Base-by-base conservation (phyloP, 2,888 invertebrate genomes). In the Drosophila subquinaria region DNA sequence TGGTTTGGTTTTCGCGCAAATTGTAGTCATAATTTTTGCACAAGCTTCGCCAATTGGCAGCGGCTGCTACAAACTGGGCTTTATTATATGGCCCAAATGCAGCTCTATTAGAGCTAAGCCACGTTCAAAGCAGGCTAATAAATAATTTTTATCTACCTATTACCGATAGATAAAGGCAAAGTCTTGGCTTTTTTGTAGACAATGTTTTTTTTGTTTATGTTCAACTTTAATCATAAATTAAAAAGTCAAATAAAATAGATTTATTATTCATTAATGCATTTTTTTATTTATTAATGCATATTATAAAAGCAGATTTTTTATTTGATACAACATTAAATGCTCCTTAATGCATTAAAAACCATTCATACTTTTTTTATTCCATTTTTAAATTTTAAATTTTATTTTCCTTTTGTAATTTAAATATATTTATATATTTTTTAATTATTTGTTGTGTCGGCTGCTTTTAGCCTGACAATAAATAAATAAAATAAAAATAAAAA, bases 1-100 rank as follows among this genome's bases (percentile, higher is more conserved):
- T 83, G 83, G 69, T 88, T 81, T 83, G 76, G 67, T 71, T 76
- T 85, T 69, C 76, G 79, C 81, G 74, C 76, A 88, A 84, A 86
- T 84, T 81, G 81, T 74, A 72, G 84, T 73, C 89, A 87, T 87
- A 87, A 87, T 81, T 84, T 81, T 68, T 74, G 61, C 51, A 35
- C 76, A 57, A 69, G 66, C 75, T 68, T 55, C 43, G 55, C 33
- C 56, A 59, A 71, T 68, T 71, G 71, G 52, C 43, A 65, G 64
- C 64, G 38, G 13, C 43, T 73, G 80, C 64, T 53, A 30, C 53
- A 76, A 68, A 52, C 70, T 66, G 63, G 43, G 76, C 60, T 63
- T 82, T 69, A 73, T 73, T 84, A 79, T 81, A 81, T 69, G 81
- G 60, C 64, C 59, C 76, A 55, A 72, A 73, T 77, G 86, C 69